Percentiles rank a stretch among this genome's conserved stretches.
Evolutionary conservation across 2,888 invertebrate genomes (phyloP).

Genomic region (Drosophila infuscata): DNA sequence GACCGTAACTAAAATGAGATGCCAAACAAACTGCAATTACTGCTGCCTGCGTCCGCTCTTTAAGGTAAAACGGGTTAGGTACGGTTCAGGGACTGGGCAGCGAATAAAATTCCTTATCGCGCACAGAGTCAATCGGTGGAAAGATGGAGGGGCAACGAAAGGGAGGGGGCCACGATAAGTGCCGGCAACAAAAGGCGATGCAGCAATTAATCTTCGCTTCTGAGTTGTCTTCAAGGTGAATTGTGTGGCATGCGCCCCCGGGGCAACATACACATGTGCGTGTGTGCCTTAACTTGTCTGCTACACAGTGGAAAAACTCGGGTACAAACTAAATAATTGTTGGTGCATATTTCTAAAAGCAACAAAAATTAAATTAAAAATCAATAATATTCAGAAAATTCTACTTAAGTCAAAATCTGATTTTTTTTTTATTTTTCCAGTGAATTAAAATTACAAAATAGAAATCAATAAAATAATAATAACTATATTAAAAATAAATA

Average conservation of each 20-base stretch:
- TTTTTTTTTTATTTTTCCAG: too few relatives aligned
- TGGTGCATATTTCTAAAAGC: neutral
- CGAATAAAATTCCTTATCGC: slow-evolving; percentile 77
- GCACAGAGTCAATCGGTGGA: slow-evolving; percentile 34
- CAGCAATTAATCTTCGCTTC: slow-evolving; percentile 81
- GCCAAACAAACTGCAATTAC: slow-evolving; percentile 80
- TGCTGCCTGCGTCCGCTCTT: slow-evolving; percentile 40
- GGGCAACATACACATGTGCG: slow-evolving; percentile 37
- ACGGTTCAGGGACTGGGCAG: slow-evolving; percentile 34
- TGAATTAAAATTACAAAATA: rapidly evolving
- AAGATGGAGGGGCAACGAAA: slow-evolving; percentile 8
- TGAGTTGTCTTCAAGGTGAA: slow-evolving; percentile 79
- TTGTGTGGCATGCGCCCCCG: slow-evolving; percentile 79
- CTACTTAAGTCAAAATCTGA: neutral
- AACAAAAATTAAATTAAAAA: neutral
- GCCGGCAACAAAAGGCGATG: slow-evolving; percentile 76
- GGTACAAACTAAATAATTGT: neutral
- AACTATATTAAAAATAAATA: neutral
- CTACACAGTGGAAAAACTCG: slow-evolving; percentile 5
- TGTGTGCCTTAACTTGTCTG: slow-evolving; percentile 16
- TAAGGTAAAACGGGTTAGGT: slow-evolving; percentile 34
- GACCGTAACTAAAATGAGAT: slow-evolving; percentile 81
- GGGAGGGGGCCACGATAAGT: slow-evolving; percentile 56
- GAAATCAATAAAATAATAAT: neutral
- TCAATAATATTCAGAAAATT: neutral